Conservation (phyloP, 2,888 invertebrate genomes). For the Blastobasis lacticolella region DNA sequence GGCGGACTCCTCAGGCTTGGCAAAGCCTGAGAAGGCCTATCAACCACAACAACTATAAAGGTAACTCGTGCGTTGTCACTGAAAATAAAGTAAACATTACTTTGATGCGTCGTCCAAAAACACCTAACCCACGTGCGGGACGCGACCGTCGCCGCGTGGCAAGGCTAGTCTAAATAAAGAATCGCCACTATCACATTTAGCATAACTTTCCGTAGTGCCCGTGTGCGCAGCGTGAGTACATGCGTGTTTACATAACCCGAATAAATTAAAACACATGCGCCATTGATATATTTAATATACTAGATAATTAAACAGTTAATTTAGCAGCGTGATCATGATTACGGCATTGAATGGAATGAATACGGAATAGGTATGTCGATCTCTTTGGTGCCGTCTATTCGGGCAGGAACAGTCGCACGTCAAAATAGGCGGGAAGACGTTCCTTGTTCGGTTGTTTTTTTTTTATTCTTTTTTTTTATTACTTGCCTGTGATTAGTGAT, state of each 20-base stretch:
- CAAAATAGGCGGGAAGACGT: constrained; percentile 51
- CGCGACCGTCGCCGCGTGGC: not conserved
- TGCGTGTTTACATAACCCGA: constrained; percentile 18
- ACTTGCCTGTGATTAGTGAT: constrained; percentile 40
- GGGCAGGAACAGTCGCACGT: constrained; percentile 38
- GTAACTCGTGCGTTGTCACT: too few relatives aligned
- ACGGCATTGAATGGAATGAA: constrained; percentile 13
- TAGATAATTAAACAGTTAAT: constrained; percentile 1
- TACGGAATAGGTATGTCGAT: not conserved
- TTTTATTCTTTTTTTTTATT: constrained; percentile 22
- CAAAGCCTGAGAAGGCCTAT: too few relatives aligned
- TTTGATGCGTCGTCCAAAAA: too few relatives aligned
- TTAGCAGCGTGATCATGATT: constrained; percentile 8
- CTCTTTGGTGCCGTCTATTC: constrained; percentile 3
- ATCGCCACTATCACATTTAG: constrained; percentile 3
- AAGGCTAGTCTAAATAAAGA: constrained; percentile 12
- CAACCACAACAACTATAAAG: too few relatives aligned
- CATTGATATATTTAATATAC: not conserved
- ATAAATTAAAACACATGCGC: constrained; percentile 14
- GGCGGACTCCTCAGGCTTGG: too few relatives aligned
- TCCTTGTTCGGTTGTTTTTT: constrained; percentile 17
- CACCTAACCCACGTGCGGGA: not conserved
- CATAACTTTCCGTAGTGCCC: constrained; percentile 10
- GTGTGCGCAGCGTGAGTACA: constrained; percentile 18
- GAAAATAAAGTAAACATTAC: too few relatives aligned